Base-by-base conservation (phyloP, 2,888 invertebrate species). In the Spisula subtruncata region DNA sequence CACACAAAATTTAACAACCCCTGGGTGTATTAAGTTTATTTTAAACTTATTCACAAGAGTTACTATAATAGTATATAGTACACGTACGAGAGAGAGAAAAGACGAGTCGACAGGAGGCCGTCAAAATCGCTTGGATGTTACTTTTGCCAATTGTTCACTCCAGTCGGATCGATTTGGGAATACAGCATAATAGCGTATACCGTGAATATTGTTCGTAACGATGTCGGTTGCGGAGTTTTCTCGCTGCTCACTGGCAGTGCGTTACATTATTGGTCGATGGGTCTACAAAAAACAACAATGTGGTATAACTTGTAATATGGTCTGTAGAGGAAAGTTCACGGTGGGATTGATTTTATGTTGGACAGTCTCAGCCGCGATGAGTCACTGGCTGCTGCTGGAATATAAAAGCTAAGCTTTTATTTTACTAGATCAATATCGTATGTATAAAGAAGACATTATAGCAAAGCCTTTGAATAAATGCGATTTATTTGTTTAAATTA, bases 311-410 rank as follows among this genome's bases (percentile, higher is more conserved):
- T 1, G n/a, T 25, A 25, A 25, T 32, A 32, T 75, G 16, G 12
- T 16, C 6, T 75, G 32, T 2, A 35, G 35, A 35, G 75, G 35
- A 75, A 75, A 75, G 35, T 32, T 75, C 75, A 32, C 18, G 18
- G 18, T 0, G 4, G 32, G 29, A 75, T 75, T 75, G 75, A 75
- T 75, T 75, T 75, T 75, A 75, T 75, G 75, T 75, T 75, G 60
- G 60, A n/a, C 60, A 60, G 25, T n/a, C 41, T 41, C 6, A 51
- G 16, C 16, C 5, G 1, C 51, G 14, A 51, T 51, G 51, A 51
- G 14, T 51, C 51, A 51, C 1, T 51, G 51, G 16, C 16, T 8
- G 14, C 51, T 16, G 14, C 51, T 10, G 16, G 14, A 51, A 51
- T n/a, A n/a, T n/a, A n/a, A n/a, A n/a, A n/a, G n/a, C n/a, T n/a